Evolutionary conservation across 1,140 invertebrate species (phyloP), one percentile per base, ranked within the genome.

Genomic region (Bicyclus anynana): DNA sequence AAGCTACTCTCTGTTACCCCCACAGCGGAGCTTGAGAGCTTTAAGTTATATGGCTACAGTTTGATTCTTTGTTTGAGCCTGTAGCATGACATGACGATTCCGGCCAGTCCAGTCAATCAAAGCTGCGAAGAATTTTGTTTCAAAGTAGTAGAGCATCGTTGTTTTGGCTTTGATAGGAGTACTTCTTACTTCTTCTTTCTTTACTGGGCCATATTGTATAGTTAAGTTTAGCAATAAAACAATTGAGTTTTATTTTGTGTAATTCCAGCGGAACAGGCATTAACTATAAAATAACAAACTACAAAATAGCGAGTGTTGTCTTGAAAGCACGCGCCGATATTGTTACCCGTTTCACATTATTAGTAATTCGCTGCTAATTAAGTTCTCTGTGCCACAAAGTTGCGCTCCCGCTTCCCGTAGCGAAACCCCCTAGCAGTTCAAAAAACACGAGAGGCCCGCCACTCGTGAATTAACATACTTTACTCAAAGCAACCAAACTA

Each of bases 381-480:
- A 69, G 59, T 66, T 53, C 69, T 71, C 64, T 74, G 70, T 69
- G 53, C 62, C 67, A 72, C 53, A 76, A 77, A 77, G 60, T 77
- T 71, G 63, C 62, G 72, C n/a, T n/a, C n/a, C n/a, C 62, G 53
- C 63, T 57, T 62, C 44, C 57, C 59, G 21, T 26, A 59, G 59
- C 23, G 44, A 79, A 77, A 69, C 67, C 64, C 71, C 79, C 69
- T 59, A 73, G 69, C 70, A 74, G 72, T 80, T 84, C 69, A 80
- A 83, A 85, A 74, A 78, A 74, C 71, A 73, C 57, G 62, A 66
- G 72, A 77, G 82, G 82, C 67, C 53, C n/a, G 69, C 72, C 67
- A 84, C 78, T 83, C 64, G 67, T 77, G 73, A 81, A 88, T 88
- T 88, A 84, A 84, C 85, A 81, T 85, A 86, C 85, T 87, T 74